phyloP scores from a whole-genome alignment of 2,888 invertebrate species.

The Ptychoptera albimana region DNA sequence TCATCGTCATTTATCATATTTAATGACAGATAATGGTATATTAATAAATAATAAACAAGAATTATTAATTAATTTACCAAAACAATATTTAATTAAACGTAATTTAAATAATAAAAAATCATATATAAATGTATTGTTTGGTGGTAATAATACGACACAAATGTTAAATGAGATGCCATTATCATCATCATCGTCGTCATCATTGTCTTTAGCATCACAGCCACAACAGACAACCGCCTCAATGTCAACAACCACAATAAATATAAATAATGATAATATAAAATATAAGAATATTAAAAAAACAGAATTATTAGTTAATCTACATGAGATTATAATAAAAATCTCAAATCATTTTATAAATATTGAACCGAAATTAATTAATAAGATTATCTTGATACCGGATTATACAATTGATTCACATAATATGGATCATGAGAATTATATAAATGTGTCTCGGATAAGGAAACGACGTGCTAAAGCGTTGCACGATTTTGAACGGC shows the following conservation, averaged over 20 bases:
- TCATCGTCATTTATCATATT: slow-evolving; percentile 79
- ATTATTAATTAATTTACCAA: slow-evolving; percentile 77
- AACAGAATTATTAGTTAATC: slow-evolving; percentile 95
- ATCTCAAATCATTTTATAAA: slow-evolving; percentile 89
- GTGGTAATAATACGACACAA: too few relatives aligned
- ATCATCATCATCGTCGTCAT: too few relatives aligned
- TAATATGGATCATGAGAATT: slow-evolving; percentile 83
- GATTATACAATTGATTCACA: slow-evolving; percentile 95
- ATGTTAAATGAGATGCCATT: too few relatives aligned
- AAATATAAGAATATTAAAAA: slow-evolving; percentile 95
- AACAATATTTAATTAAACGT: slow-evolving; percentile 51
- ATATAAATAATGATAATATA: slow-evolving; percentile 48
- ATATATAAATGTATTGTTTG: too few relatives aligned
- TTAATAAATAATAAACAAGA: slow-evolving; percentile 74
- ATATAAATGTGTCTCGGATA: slow-evolving; percentile 79
- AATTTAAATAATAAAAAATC: too few relatives aligned
- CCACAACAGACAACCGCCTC: too few relatives aligned
- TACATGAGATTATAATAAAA: slow-evolving; percentile 89
- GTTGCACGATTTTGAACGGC: slow-evolving; percentile 85
- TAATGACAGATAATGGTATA: slow-evolving; percentile 94
- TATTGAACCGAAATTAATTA: slow-evolving; percentile 70
- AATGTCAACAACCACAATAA: too few relatives aligned
- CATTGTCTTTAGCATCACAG: too few relatives aligned
- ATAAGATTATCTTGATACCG: slow-evolving; percentile 66
- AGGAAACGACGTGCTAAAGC: slow-evolving; percentile 88